phyloP scores from a whole-genome alignment of 2,888 invertebrate species.

The Panopea generosa region DNA sequence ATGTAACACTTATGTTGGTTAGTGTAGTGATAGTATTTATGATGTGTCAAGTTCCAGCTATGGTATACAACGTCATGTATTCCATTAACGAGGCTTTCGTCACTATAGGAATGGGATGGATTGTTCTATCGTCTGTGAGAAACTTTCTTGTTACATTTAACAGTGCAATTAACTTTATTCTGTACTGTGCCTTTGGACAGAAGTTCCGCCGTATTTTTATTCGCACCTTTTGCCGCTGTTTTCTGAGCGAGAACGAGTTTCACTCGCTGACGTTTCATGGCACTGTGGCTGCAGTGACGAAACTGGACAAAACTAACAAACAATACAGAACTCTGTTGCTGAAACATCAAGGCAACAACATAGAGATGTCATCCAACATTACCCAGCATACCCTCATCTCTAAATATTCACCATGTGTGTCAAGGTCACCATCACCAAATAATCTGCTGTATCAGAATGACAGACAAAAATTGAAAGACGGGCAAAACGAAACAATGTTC shows the following conservation, averaged over 20 bases:
- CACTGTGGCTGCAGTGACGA: constrained; percentile 47
- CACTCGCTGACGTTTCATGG: constrained; percentile 75
- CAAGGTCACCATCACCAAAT: constrained; percentile 39
- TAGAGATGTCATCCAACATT: constrained; percentile 63
- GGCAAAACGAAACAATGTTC: too few species aligned
- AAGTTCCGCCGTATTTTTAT: constrained; percentile 90
- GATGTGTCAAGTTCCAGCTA: constrained; percentile 92
- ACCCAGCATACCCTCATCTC: constrained; percentile 69
- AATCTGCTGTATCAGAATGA: constrained; percentile 39
- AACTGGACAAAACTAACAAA: constrained; percentile 56
- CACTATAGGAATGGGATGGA: constrained; percentile 87
- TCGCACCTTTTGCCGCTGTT: constrained; percentile 79
- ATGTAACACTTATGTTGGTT: constrained; percentile 96
- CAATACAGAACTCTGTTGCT: constrained; percentile 66
- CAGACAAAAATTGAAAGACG: constrained; percentile 19
- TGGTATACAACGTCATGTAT: constrained; percentile 89
- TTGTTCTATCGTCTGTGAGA: constrained; percentile 77
- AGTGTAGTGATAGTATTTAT: constrained; percentile 98
- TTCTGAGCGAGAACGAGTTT: constrained; percentile 70
- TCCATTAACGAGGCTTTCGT: constrained; percentile 87
- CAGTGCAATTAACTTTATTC: constrained; percentile 98
- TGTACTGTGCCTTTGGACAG: constrained; percentile 98
- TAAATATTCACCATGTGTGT: constrained; percentile 67
- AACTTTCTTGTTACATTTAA: constrained; percentile 98
- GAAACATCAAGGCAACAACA: constrained; percentile 55